Evolutionary conservation across 2,888 invertebrate genomes (phyloP).

Genomic region (Cephus pygmeus): DNA sequence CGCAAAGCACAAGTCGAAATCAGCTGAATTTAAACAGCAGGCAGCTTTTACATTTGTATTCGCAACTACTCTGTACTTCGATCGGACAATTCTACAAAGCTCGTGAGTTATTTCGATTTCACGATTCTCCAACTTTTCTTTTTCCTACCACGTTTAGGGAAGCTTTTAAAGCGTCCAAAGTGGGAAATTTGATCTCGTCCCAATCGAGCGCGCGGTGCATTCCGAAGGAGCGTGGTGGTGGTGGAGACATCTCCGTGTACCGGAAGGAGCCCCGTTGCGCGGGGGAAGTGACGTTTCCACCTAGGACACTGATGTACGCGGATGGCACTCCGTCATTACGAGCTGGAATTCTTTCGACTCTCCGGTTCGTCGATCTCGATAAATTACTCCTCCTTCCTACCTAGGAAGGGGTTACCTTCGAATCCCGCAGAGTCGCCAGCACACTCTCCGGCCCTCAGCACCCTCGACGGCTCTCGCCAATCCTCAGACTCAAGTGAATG

Average conservation of each 20-base stretch:
- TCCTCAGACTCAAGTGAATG: constrained; percentile 25
- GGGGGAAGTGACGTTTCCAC: too few relatives aligned
- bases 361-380: constrained; percentile 36
- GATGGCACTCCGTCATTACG: not conserved
- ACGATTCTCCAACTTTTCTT: not conserved
- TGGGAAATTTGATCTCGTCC: not conserved
- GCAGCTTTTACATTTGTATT: too few relatives aligned
- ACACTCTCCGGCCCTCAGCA: not conserved
- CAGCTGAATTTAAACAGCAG: too few relatives aligned
- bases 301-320: not conserved
- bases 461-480: not conserved
- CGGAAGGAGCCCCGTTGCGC: too few relatives aligned
- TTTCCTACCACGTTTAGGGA: too few relatives aligned
- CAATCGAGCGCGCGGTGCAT: not conserved
- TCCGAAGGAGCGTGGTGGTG: too few relatives aligned
- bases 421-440: not conserved
- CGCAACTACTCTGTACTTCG: too few relatives aligned
- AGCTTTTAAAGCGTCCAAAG: too few relatives aligned
- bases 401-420: constrained; percentile 25
- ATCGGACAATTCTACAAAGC: not conserved
- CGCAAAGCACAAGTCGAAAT: not conserved
- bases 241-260: too few relatives aligned
- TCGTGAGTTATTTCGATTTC: not conserved
- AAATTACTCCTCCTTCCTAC: constrained; percentile 35
- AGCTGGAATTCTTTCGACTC: not conserved